Base-by-base conservation (phyloP, 2,113 vertebrate species). In the Catharus minimus region DNA sequence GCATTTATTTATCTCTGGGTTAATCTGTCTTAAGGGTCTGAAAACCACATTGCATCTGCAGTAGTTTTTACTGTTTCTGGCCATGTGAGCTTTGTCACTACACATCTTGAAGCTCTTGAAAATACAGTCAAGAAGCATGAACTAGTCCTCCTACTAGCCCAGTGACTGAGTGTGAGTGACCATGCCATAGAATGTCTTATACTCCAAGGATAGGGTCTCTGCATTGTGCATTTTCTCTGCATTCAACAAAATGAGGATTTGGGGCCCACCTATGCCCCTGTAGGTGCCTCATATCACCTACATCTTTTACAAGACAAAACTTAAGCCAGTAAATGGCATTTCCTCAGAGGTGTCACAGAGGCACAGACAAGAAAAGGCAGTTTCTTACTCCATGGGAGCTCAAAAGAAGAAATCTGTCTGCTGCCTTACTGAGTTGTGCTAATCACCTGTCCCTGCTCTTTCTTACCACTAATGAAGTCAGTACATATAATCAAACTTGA, bases 1-100 rank as follows among this genome's bases (percentile, higher is more conserved):
- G 65, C 57, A 32, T 90, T 94, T 71, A 64, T 67, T 74, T 95
- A 91, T 91, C 92, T 90, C 68, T 65, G 43, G 32, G 53, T 61
- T 89, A 72, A 94, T 86, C 77, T 90, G 13, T 89, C 2, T 71
- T 75, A 60, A 84, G 36, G 27, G 26, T 71, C 65, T 90, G 83
- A 88, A 74, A 88, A 86, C 55, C 73, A 64, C 65, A 50, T 71
- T 74, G 68, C 43, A 55, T 77, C 76, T 92, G 83, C 27, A 30
- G 44, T 15, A 38, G 56, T 32, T 92, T 86, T 84, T 84, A 76
- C 82, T 73, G 3, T 73, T 90, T 91, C 88, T 96, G 82, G 52
- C 88, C 47, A n/a, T 46, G 19, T 76, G 52, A 92, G 39, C 53
- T 82, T 86, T 88, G 85, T 87, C 52, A 58, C 26, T 69, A 19